Percentiles rank a stretch among this genome's conserved stretches.
phyloP scores from a whole-genome alignment of 53 echinoderm and acorn worm species.

The Holothuria scabra region DNA sequence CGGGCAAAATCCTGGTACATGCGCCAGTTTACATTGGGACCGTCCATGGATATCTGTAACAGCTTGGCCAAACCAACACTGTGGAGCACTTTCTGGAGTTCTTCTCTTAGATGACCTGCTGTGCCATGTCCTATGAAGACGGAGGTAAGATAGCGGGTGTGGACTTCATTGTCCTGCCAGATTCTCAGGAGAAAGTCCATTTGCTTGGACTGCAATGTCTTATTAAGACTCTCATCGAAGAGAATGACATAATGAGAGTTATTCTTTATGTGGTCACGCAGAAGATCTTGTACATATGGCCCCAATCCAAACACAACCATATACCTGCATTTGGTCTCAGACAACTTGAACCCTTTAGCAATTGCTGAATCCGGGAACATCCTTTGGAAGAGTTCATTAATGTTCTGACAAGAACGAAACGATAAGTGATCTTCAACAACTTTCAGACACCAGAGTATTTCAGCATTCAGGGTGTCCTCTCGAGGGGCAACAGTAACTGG shows the following conservation, averaged over 20 bases:
- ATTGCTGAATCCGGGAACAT: constrained; percentile 63
- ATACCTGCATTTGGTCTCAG: constrained; percentile 54
- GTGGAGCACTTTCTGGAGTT: constrained; percentile 44
- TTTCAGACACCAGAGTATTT: constrained; percentile 60
- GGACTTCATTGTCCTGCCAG: constrained; percentile 53
- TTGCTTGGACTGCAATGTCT: constrained; percentile 51
- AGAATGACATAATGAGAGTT: constrained; percentile 47
- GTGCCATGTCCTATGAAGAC: constrained; percentile 60
- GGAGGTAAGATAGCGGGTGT: constrained; percentile 52
- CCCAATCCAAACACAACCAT: constrained; percentile 63
- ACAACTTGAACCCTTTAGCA: constrained; percentile 51
- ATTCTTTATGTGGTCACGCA: constrained; percentile 51
- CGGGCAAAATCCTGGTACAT: constrained; percentile 53
- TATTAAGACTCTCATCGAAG: constrained; percentile 54
- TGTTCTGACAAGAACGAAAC: constrained; percentile 43
- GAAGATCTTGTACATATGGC: constrained; percentile 61
- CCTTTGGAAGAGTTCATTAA: constrained; percentile 48
- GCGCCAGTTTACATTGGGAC: constrained; percentile 64
- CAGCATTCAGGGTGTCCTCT: constrained; percentile 59
- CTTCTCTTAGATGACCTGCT: constrained; percentile 56
- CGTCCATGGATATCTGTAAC: constrained; percentile 64
- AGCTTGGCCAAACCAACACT: constrained; percentile 47
- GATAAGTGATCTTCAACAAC: constrained; percentile 56
- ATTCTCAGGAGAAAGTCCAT: constrained; percentile 57
- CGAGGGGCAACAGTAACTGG: constrained; percentile 46